These are phyloP conservation scores for Brenthis daphne DNA, from an alignment of 2,888 invertebrate species.

Conservation along the genomic window DNA sequence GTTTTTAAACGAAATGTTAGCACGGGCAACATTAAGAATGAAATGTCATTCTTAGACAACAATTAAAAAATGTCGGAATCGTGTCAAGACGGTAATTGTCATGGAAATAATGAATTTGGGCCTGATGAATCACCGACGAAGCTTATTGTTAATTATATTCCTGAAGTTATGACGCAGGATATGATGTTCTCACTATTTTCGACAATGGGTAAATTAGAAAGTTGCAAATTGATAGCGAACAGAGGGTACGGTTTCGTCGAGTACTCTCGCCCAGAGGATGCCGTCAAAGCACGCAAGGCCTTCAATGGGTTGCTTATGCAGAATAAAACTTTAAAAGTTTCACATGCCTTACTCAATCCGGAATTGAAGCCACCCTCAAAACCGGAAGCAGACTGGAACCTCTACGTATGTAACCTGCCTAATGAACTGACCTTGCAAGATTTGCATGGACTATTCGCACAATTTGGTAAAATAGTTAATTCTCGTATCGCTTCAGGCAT, in stretches of 20 bases:
- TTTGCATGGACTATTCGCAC: constrained; percentile 80
- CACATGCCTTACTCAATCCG: constrained; percentile 77
- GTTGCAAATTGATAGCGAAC: constrained; percentile 82
- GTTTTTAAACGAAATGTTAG: constrained; percentile 59
- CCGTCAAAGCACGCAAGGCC: constrained; percentile 77
- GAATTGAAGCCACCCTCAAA: constrained; percentile 78
- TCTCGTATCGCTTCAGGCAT: constrained; percentile 81
- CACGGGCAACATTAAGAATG: constrained; percentile 60
- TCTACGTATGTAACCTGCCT: constrained; percentile 81
- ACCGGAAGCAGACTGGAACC: constrained; percentile 82
- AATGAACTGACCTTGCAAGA: constrained; percentile 82
- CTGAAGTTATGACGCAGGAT: constrained; percentile 82
- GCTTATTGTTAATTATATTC: constrained; percentile 83
- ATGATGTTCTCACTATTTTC: constrained; percentile 82
- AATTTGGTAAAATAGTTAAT: constrained; percentile 82
- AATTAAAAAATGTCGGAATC: constrained; percentile 84
- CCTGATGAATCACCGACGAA: constrained; percentile 81
- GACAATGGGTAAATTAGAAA: constrained; percentile 82
- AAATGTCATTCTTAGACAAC: constrained; percentile 82
- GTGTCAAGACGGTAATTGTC: constrained; percentile 83
- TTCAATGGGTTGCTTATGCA: constrained; percentile 81
- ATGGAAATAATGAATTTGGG: constrained; percentile 80
- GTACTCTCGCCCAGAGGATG: constrained; percentile 78
- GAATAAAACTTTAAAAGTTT: constrained; percentile 80
- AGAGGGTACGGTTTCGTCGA: constrained; percentile 82